Evolutionary conservation across 2,888 invertebrate genomes (phyloP).

Genomic region (Trichogramma dendrolimi): DNA sequence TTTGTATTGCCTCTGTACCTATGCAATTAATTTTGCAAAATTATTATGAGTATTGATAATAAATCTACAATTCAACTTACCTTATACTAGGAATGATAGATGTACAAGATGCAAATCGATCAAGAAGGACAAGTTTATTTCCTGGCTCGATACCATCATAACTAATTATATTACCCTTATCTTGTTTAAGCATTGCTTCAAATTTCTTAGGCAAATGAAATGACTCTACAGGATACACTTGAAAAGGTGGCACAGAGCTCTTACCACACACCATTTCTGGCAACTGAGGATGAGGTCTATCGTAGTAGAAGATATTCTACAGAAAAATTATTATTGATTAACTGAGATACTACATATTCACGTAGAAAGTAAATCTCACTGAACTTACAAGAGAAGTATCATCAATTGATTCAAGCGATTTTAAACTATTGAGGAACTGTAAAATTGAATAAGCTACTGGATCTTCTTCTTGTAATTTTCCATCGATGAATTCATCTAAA

Average conservation of each 20-base stretch:
- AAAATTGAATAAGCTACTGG: slow-evolving; percentile 33
- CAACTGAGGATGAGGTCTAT: slow-evolving; percentile 37
- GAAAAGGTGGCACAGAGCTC: slow-evolving; percentile 37
- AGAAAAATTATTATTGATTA: slow-evolving; percentile 11
- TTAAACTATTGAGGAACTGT: slow-evolving; percentile 40
- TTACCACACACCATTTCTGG: slow-evolving; percentile 33
- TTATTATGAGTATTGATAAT: not conserved
- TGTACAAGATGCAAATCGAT: slow-evolving; percentile 28
- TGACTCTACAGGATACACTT: slow-evolving; percentile 43
- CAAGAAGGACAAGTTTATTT: slow-evolving; percentile 33
- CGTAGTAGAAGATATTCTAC: slow-evolving; percentile 43
- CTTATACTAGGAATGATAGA: not conserved
- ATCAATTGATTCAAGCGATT: slow-evolving; percentile 31
- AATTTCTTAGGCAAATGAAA: slow-evolving; percentile 42
- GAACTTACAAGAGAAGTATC: slow-evolving; percentile 35
- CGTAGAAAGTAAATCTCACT: not conserved
- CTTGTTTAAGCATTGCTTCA: slow-evolving; percentile 36
- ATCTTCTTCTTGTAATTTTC: slow-evolving; percentile 27
- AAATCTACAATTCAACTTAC: slow-evolving; percentile 3
- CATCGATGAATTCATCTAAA: slow-evolving; percentile 33
- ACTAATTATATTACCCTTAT: slow-evolving; percentile 24
- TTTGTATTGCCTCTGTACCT: not conserved
- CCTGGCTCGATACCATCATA: slow-evolving; percentile 27
- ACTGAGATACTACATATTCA: not conserved
- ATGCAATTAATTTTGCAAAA: not conserved